Conservation (phyloP, 2,113 vertebrate genomes). For the Leiothrix lutea region DNA sequence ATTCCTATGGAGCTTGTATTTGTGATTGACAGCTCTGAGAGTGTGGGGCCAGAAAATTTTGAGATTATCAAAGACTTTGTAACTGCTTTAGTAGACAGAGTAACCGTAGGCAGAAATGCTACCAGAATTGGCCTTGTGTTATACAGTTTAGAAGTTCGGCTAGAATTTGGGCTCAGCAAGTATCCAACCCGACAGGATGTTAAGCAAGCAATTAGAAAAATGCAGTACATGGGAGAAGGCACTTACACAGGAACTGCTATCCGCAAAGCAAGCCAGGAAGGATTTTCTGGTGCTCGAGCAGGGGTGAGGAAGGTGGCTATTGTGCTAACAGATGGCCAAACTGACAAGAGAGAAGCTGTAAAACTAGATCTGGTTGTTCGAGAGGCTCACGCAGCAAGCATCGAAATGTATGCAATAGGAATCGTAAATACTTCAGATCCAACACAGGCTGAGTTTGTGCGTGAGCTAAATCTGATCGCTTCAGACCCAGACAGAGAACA, state of each 20-base stretch:
- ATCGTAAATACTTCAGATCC: slow-evolving; percentile 87
- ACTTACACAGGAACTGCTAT: slow-evolving; percentile 90
- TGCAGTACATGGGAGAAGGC: slow-evolving; percentile 89
- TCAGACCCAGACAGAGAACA: slow-evolving; percentile 90
- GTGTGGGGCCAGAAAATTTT: slow-evolving; percentile 91
- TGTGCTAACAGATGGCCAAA: slow-evolving; percentile 88
- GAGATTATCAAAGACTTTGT: slow-evolving; percentile 93
- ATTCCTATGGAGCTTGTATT: slow-evolving; percentile 93
- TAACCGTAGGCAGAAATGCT: slow-evolving; percentile 85
- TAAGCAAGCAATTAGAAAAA: slow-evolving; percentile 85
- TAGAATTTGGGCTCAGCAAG: slow-evolving; percentile 85
- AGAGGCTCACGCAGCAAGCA: slow-evolving; percentile 87
- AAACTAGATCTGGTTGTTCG: slow-evolving; percentile 85
- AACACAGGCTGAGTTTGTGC: slow-evolving; percentile 82
- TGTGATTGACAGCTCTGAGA: slow-evolving; percentile 93
- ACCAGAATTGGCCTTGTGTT: slow-evolving; percentile 88
- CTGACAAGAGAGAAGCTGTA: slow-evolving; percentile 86
- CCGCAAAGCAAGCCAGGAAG: slow-evolving; percentile 86
- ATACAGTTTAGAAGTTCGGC: slow-evolving; percentile 85
- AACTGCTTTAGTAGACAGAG: slow-evolving; percentile 85
- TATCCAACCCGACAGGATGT: slow-evolving; percentile 81
- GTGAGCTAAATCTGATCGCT: slow-evolving; percentile 88
- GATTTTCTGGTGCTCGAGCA: slow-evolving; percentile 80
- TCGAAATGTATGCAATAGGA: slow-evolving; percentile 90
- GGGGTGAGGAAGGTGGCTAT: slow-evolving; percentile 88